Base-by-base conservation (phyloP, 1,140 invertebrate genomes). In the Acromyrmex charruanus region DNA sequence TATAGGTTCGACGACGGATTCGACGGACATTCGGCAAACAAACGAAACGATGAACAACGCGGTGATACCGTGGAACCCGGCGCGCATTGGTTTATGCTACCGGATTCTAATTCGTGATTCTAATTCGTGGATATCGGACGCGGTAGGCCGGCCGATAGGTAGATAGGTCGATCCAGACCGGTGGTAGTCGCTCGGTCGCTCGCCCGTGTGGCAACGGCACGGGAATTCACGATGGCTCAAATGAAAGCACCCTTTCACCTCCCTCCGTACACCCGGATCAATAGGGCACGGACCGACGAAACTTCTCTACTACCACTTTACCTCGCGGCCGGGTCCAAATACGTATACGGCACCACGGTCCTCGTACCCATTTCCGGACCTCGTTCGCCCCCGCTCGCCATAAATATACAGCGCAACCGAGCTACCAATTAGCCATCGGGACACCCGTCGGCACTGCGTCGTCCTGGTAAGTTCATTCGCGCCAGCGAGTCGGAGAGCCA, bases 381-480 rank as follows among this genome's bases (percentile, higher is more conserved):
- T 90, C 89, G 87, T 90, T 90, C 87, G 89, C 63, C 75, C 65
- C 71, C 81, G 72, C 89, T 61, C 58, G 65, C 86, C 86, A 90
- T 88, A 91, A 91, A 91, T 91, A 90, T 91, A 91, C 81, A 68
- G 82, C 71, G 89, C 72, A 84, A 91, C 89, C 89, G 77, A 91
- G 89, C 89, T 90, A 90, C 89, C 89, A 91, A 91, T 91, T 91
- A 91, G 89, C 89, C 87, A 91, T 91, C 59, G 89, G 87, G 77
- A 88, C 89, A 88, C 89, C 87, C 82, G 89, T 88, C 82, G 77
- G 75, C 77, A 79, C 81, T 44, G 75, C 87, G 28, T 65, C 39
- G 80, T 63, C 25, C 49, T 61, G 31, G 10, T 80, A 87, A 89
- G 89, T 89, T 90, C 85, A 59, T 66, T 87, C 55, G 66, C 58